These are phyloP conservation scores for Malacosoma neustria DNA, from an alignment of 2,888 invertebrate species.

Conservation along the genomic window DNA sequence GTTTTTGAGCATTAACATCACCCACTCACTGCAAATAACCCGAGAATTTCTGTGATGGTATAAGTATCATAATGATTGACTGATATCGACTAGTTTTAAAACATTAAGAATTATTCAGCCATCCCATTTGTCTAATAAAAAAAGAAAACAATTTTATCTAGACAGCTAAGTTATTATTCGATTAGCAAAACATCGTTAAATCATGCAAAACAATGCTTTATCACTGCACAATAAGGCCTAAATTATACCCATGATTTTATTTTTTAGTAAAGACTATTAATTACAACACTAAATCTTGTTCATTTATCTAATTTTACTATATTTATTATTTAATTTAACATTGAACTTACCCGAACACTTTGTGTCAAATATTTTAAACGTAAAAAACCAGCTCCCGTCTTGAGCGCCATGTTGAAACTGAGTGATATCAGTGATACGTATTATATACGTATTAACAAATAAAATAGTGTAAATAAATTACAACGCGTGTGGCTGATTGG, in stretches of 20 bases:
- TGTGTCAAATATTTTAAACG: slow-evolving; percentile 31
- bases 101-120: neutral
- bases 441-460: neutral
- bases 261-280: too few relatives aligned
- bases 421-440: slow-evolving; percentile 13
- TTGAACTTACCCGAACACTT: slow-evolving; percentile 34
- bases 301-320: neutral
- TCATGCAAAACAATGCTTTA: neutral
- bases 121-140: neutral
- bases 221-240: neutral
- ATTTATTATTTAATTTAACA: neutral
- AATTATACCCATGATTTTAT: neutral
- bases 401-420: slow-evolving; percentile 55
- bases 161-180: neutral
- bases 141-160: neutral
- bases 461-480: neutral
- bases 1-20: neutral
- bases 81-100: neutral
- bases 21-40: neutral
- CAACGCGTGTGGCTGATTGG: too few relatives aligned
- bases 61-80: neutral
- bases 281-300: too few relatives aligned
- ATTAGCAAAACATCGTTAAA: too few relatives aligned
- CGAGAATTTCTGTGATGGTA: neutral
- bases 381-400: slow-evolving; percentile 42